Conservation (phyloP, 1,140 invertebrate genomes). For the Pinna nobilis region DNA sequence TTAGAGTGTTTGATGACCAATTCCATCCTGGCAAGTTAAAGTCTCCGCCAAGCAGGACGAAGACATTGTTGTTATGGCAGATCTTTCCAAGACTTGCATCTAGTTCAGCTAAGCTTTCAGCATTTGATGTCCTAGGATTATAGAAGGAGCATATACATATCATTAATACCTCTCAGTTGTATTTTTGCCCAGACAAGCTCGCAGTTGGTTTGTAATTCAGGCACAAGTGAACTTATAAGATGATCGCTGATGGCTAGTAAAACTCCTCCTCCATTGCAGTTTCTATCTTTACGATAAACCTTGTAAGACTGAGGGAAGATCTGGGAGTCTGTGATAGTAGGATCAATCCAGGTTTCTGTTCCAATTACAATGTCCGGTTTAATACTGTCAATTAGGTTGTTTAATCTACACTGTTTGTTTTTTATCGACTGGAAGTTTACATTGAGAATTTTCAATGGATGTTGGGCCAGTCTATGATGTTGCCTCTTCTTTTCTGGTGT, state of each 20-base stretch:
- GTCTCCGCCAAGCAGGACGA: too few species aligned
- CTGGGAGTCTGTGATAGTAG: constrained; percentile 20
- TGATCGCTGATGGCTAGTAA: constrained; percentile 31
- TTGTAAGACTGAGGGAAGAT: constrained; percentile 31
- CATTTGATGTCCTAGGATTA: constrained; percentile 27
- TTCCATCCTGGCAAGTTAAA: too few species aligned
- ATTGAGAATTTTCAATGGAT: constrained; percentile 27
- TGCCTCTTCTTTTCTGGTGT: constrained; percentile 12
- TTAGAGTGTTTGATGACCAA: too few species aligned
- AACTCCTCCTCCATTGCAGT: constrained; percentile 27
- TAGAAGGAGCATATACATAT: constrained; percentile 20
- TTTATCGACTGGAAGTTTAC: constrained; percentile 33
- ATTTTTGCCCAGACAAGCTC: constrained; percentile 41
- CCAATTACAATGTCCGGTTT: constrained; percentile 37
- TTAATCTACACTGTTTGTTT: constrained; percentile 7
- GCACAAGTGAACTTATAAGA: constrained; percentile 9
- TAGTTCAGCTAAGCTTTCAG: too few species aligned
- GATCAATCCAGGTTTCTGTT: constrained; percentile 38
- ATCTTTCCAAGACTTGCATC: too few species aligned
- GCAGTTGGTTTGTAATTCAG: constrained; percentile 38
- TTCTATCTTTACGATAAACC: constrained; percentile 36
- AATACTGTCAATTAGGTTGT: constrained; percentile 17
- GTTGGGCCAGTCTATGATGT: constrained; percentile 3
- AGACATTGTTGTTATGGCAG: too few species aligned
- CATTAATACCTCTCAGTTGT: constrained; percentile 27